A percentile compares a stretch with the other conserved stretches of the same genome.
These are phyloP conservation scores for Bembecia ichneumoniformis DNA, from an alignment of 2,888 invertebrate genomes.

Conservation along the genomic window DNA sequence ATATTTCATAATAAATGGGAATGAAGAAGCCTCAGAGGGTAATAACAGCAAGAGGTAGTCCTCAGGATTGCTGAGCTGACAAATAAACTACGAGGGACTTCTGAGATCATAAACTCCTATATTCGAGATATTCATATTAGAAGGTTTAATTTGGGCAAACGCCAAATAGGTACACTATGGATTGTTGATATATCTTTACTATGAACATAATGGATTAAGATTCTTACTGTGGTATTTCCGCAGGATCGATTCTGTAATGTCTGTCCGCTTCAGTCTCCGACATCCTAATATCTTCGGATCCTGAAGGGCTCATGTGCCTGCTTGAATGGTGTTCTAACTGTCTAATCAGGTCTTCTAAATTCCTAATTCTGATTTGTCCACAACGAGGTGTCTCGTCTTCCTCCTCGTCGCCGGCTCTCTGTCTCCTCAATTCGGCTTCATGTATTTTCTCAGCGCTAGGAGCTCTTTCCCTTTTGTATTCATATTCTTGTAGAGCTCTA, in stretches of 20 bases:
- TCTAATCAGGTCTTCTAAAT: constrained; percentile 90
- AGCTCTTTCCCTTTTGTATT: constrained; percentile 73
- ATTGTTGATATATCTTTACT: background rate
- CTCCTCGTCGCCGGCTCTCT: constrained; percentile 68
- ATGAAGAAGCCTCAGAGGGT: too few relatives aligned
- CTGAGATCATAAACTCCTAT: too few relatives aligned
- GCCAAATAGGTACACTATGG: background rate
- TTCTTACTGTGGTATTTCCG: constrained; percentile 48
- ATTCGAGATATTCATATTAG: too few relatives aligned
- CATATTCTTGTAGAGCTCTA: constrained; percentile 64
- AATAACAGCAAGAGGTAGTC: too few relatives aligned
- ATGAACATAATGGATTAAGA: constrained; percentile 44
- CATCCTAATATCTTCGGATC: constrained; percentile 90
- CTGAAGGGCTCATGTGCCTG: constrained; percentile 91
- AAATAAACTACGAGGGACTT: too few relatives aligned
- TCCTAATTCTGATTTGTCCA: constrained; percentile 90
- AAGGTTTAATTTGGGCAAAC: too few relatives aligned
- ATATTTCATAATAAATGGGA: too few relatives aligned
- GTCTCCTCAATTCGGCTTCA: constrained; percentile 76
- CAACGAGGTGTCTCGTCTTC: constrained; percentile 84
- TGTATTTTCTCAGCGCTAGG: constrained; percentile 83
- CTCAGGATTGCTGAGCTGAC: too few relatives aligned
- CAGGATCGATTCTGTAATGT: constrained; percentile 84
- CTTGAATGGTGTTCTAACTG: constrained; percentile 90
- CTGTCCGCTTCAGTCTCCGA: constrained; percentile 92